These are phyloP conservation scores for Hedya salicella DNA, from an alignment of 2,888 invertebrate genomes.

Conservation along the genomic window DNA sequence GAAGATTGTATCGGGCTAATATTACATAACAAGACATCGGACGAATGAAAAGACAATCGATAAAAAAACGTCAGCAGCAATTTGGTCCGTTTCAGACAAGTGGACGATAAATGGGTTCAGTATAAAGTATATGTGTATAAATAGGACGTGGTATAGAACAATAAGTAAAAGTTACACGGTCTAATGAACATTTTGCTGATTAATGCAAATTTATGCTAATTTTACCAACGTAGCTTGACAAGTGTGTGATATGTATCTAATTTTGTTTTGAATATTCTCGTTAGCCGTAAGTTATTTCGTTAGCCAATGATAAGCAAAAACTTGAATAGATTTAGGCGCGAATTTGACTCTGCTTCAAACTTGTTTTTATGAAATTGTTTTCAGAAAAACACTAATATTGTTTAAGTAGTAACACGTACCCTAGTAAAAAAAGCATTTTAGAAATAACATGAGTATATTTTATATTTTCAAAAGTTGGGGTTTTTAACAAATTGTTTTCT, in stretches of 20 bases:
- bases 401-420: no score
- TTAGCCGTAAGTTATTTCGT: no score
- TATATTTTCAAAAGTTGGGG: no score
- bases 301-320: no score
- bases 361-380: no score
- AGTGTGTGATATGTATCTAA: conserved; percentile 13
- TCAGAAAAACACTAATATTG: no score
- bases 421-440: no score
- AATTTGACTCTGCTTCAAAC: no score
- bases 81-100: conserved; percentile 51
- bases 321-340: no score
- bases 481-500: no score
- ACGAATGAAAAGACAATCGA: conserved; percentile 70
- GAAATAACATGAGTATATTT: no score
- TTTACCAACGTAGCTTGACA: conserved; percentile 2
- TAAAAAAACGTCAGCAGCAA: conserved; percentile 63
- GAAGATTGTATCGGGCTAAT: conserved; percentile 75
- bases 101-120: conserved; percentile 28
- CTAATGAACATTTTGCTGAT: neutral
- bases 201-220: conserved; percentile 19
- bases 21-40: conserved; percentile 71
- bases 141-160: neutral
- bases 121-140: neutral
- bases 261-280: neutral
- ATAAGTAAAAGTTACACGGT: neutral